A percentile compares a stretch with the other conserved stretches of the same genome.
Conservation (phyloP, 2,113 vertebrate species). For the Xerus inauris region DNA sequence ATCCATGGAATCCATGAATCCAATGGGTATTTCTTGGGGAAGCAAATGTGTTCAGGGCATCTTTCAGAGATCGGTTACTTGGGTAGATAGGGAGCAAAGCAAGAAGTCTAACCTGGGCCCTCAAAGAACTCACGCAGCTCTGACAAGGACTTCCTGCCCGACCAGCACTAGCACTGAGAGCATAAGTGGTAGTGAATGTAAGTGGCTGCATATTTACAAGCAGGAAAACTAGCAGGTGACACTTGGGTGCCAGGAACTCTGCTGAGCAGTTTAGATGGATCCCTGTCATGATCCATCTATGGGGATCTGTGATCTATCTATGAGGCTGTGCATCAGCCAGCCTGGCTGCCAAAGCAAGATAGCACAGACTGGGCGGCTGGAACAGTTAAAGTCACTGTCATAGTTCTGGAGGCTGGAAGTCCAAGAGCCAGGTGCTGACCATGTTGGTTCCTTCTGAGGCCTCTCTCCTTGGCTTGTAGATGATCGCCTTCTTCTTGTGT, state of each 20-base stretch:
- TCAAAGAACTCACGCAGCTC: background rate
- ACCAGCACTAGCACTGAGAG: background rate
- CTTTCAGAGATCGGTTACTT: background rate
- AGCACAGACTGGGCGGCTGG: rapidly evolving
- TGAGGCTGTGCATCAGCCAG: background rate
- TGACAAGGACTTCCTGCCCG: background rate
- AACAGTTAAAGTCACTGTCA: background rate
- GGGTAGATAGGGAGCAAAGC: background rate
- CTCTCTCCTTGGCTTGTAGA: background rate
- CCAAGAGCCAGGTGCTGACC: background rate
- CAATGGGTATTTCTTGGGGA: too few relatives aligned
- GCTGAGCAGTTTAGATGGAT: background rate
- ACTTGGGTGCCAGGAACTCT: background rate
- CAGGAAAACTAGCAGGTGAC: too few relatives aligned
- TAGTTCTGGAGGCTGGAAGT: background rate
- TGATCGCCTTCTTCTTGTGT: background rate
- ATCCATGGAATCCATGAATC: too few relatives aligned
- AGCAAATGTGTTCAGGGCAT: background rate
- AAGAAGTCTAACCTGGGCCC: background rate
- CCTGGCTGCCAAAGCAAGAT: background rate
- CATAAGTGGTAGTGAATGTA: background rate
- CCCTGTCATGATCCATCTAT: too few relatives aligned
- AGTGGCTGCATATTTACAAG: too few relatives aligned
- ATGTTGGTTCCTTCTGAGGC: background rate
- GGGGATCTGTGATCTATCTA: background rate